A percentile compares a stretch with the other conserved stretches of the same genome.
phyloP scores from a whole-genome alignment of 2,797 vertebrate species.

The Notoglanidium macrostoma region DNA sequence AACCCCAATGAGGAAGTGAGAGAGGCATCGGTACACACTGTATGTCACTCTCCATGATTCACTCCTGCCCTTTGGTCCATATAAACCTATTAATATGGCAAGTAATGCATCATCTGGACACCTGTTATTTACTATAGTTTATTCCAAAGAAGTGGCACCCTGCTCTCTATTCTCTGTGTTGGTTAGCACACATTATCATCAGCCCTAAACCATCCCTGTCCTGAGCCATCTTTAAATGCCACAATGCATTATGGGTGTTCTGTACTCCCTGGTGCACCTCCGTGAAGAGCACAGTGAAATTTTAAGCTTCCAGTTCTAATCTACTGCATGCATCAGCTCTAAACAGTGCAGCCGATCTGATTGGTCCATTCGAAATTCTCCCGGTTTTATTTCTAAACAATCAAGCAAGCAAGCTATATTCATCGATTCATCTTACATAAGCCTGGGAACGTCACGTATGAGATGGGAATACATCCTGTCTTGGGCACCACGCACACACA shows the following conservation, averaged over 20 bases:
- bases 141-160: neutral
- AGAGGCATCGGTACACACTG: neutral
- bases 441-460: neutral
- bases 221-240: neutral
- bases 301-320: neutral
- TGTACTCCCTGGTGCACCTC: neutral
- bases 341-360: neutral
- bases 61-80: neutral
- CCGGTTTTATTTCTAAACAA: neutral
- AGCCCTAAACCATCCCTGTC: too few relatives aligned
- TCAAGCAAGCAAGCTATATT: neutral
- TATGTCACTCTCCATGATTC: neutral
- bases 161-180: neutral
- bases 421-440: neutral
- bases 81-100: conserved; percentile 37
- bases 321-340: neutral
- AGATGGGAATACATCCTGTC: neutral
- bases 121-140: neutral
- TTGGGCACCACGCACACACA: neutral
- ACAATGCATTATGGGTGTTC: neutral
- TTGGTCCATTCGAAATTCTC: neutral
- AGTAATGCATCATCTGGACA: neutral
- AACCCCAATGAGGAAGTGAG: conserved; percentile 47
- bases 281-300: neutral
- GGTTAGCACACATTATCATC: neutral